phyloP scores from a whole-genome alignment of 2,113 vertebrate species.

The Hemiscyllium ocellatum region DNA sequence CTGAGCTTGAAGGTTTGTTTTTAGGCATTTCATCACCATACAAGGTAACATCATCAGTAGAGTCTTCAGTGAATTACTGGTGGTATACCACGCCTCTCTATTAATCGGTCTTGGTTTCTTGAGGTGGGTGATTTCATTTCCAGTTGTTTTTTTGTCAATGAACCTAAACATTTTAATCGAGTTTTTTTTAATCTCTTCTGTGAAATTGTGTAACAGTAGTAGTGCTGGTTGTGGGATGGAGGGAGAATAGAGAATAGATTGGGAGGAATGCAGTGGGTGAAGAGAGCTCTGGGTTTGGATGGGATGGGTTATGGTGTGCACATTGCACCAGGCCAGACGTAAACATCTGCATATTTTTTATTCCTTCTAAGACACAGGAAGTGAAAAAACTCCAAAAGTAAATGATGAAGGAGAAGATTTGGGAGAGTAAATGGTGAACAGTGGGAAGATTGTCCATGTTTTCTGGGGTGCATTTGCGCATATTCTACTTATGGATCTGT shows the following conservation, averaged over 20 bases:
- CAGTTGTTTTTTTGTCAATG: not conserved
- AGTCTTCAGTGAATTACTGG: too few relatives aligned
- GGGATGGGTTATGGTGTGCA: not conserved
- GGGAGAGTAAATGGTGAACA: not conserved
- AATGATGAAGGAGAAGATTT: not conserved
- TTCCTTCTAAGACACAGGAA: not conserved
- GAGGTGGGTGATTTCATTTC: too few relatives aligned
- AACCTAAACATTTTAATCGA: not conserved
- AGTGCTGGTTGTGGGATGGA: not conserved
- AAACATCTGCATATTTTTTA: not conserved
- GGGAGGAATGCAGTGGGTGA: too few relatives aligned
- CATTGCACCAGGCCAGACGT: not conserved
- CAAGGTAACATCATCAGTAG: too few relatives aligned
- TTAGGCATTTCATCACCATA: too few relatives aligned
- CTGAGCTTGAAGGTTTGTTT: too few relatives aligned
- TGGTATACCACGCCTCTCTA: too few relatives aligned
- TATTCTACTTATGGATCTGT: not conserved
- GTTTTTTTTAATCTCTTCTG: not conserved
- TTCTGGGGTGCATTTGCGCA: not conserved
- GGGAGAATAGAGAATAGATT: too few relatives aligned
- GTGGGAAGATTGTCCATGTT: not conserved
- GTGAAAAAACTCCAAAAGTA: not conserved
- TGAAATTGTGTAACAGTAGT: not conserved
- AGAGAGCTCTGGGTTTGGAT: not conserved
- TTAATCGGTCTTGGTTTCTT: too few relatives aligned